Conservation (phyloP, 2,797 vertebrate species). For the Delichon dasypus region DNA sequence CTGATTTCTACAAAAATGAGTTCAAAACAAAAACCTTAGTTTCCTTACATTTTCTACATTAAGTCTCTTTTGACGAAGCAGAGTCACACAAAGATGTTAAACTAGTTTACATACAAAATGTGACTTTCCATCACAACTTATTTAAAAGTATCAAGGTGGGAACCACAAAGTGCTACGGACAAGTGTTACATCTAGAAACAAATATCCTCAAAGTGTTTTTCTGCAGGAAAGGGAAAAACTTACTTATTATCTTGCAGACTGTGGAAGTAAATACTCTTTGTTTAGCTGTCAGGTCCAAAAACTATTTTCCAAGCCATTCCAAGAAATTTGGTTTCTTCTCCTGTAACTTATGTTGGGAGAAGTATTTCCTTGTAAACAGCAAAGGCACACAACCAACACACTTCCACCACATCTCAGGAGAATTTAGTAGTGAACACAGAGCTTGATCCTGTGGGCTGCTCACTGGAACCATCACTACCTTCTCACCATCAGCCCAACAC, state of each 20-base stretch:
- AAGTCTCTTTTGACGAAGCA: neutral
- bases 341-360: neutral
- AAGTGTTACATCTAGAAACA: neutral
- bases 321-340: neutral
- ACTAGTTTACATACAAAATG: neutral
- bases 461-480: neutral
- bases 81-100: neutral
- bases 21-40: neutral
- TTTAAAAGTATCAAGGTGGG: neutral
- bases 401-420: neutral
- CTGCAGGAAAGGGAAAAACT: neutral
- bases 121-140: neutral
- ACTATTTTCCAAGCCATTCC: neutral
- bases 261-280: neutral
- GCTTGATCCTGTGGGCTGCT: neutral
- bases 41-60: neutral
- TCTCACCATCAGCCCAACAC: neutral
- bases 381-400: neutral
- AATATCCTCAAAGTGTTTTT: neutral
- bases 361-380: neutral
- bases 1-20: neutral
- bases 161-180: rapidly evolving
- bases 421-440: neutral
- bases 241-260: neutral
- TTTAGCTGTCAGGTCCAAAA: neutral